These are phyloP conservation scores for Lithobates pipiens DNA, from an alignment of 2,797 vertebrate genomes.

Conservation along the genomic window DNA sequence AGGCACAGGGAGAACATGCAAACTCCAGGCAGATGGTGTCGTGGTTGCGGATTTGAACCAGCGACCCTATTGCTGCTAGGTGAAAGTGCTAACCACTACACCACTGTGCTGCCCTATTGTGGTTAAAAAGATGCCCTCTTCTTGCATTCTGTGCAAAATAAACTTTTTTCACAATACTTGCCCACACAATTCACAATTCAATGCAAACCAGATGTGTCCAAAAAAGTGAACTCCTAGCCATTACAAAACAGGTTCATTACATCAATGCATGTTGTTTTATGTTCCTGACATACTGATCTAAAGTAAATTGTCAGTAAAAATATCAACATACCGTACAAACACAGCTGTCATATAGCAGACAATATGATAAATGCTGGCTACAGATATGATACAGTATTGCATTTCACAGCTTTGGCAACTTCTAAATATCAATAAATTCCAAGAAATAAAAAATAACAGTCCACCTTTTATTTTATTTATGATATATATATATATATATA, in stretches of 20 bases:
- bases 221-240: background rate
- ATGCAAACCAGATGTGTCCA: background rate
- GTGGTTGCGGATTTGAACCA: no score
- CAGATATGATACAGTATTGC: background rate
- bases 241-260: constrained; percentile 26
- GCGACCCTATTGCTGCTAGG: no score
- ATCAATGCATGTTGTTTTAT: constrained; percentile 36
- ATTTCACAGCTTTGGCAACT: constrained; percentile 1
- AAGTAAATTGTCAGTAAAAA: constrained; percentile 39
- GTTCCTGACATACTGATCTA: constrained; percentile 41
- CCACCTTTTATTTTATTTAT: background rate
- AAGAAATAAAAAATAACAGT: background rate
- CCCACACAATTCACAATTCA: background rate
- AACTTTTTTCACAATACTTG: no score
- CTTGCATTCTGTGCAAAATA: no score
- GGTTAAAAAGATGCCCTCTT: no score
- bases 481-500: no score
- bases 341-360: constrained; percentile 23
- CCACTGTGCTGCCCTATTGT: no score
- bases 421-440: background rate
- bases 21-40: no score
- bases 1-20: no score
- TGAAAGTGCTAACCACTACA: no score
- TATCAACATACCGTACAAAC: constrained; percentile 41
- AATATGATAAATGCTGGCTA: constrained; percentile 15